Evolutionary conservation across 2,888 invertebrate species (phyloP), one percentile per base, ranked within the genome.

Genomic region (Stegana nigrithorax): DNA sequence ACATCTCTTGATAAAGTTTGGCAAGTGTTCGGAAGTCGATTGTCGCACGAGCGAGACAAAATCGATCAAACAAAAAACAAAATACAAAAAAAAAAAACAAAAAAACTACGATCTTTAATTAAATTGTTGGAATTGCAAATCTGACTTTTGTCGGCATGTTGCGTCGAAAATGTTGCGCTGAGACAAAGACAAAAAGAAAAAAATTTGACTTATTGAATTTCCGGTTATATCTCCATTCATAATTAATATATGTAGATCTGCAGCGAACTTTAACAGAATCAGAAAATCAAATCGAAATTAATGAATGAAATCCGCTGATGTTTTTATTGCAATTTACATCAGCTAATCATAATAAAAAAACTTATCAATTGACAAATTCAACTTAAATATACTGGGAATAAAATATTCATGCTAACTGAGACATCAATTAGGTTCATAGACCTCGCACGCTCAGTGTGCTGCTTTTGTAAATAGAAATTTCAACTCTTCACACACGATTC

Each of bases 1-100:
- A n/a, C n/a, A n/a, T n/a, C n/a, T n/a, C n/a, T 23, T 25, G 21
- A 47, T 47, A n/a, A 14, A 51, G 51, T 29, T 51, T 55, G 53
- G 53, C 53, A 55, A 55, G 53, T 55, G 53, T 21, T 55, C 53
- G 53, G 53, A 36, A 55, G 53, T 36, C 21, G 19, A 4, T 29
- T 19, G 47, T 23, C 42, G 47, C 47, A 47, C 47, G 23, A 55
- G 21, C 32, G 36, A 21, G 36, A 36, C n/a, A 4, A 39, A 39
- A 39, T 39, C n/a, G n/a, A n/a, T n/a, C n/a, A n/a, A n/a, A n/a
- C n/a, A n/a, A n/a, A n/a, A n/a, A n/a, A n/a, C n/a, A n/a, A n/a
- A n/a, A n/a, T n/a, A n/a, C n/a, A n/a, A n/a, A n/a, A n/a, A n/a
- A n/a, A n/a, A n/a, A n/a, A n/a, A n/a, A n/a, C n/a, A n/a, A n/a